A percentile compares a stretch with the other conserved stretches of the same genome.
Evolutionary conservation across 2,113 vertebrate genomes (phyloP).

Genomic region (Nipponia nippon): DNA sequence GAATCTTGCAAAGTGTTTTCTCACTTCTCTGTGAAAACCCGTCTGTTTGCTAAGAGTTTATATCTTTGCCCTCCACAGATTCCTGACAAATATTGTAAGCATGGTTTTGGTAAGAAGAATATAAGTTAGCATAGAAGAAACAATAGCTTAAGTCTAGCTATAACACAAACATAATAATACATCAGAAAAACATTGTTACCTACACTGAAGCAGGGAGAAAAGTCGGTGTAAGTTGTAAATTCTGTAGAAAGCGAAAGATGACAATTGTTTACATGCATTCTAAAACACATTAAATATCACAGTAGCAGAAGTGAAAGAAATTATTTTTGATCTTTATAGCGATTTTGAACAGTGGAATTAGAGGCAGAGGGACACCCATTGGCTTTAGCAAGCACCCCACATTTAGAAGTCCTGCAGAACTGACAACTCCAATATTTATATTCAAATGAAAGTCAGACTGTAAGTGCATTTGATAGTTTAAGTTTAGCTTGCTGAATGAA

Average conservation of each 20-base stretch:
- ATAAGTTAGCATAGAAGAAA: not conserved
- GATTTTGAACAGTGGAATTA: not conserved
- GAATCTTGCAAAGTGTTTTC: conserved; percentile 31
- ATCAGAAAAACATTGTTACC: not conserved
- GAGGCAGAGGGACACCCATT: not conserved
- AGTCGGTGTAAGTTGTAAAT: not conserved
- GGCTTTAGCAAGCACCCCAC: not conserved
- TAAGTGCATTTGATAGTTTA: not conserved
- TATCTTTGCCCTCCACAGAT: not conserved
- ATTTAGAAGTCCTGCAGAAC: not conserved
- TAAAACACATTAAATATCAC: not conserved
- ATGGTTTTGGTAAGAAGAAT: not conserved
- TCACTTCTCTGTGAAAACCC: not conserved
- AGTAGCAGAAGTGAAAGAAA: not conserved
- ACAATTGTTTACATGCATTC: not conserved
- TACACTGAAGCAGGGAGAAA: accelerated
- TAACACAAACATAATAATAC: not conserved
- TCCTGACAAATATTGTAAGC: not conserved
- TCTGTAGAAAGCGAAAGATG: not conserved
- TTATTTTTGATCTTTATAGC: not conserved
- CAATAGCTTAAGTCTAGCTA: not conserved
- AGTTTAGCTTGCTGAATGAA: not conserved
- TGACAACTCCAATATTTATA: not conserved
- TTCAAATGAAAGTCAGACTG: not conserved
- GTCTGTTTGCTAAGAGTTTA: conserved; percentile 5